These are phyloP conservation scores for Cosmorhoe ocellata DNA, from an alignment of 2,888 invertebrate genomes.

Conservation along the genomic window DNA sequence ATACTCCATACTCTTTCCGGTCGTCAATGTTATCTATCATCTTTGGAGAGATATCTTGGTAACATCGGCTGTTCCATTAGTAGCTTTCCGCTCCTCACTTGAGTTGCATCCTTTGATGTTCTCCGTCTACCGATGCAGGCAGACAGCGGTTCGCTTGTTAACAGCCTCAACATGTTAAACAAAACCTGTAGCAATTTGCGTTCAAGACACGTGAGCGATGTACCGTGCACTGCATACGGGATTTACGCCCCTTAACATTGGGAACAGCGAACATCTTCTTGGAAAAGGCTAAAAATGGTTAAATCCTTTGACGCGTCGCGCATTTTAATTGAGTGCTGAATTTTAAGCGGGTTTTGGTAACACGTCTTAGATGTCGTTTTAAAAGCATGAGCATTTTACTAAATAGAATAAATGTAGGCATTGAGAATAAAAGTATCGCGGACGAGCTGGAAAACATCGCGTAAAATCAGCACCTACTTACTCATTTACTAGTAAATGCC, in stretches of 20 bases:
- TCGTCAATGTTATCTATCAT: constrained; percentile 16
- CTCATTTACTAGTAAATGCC: not conserved
- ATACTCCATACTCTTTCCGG: constrained; percentile 11
- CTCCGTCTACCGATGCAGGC: constrained; percentile 39
- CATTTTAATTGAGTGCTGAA: constrained; percentile 42
- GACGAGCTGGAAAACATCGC: too few relatives aligned
- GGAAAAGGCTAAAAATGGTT: constrained; percentile 53
- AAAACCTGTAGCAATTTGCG: constrained; percentile 66
- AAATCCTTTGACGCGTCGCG: constrained; percentile 42
- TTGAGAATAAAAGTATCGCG: not conserved
- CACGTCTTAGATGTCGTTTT: constrained; percentile 12
- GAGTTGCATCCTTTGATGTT: constrained; percentile 52
- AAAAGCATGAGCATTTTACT: constrained; percentile 13
- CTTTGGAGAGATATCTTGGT: constrained; percentile 10
- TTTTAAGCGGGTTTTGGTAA: constrained; percentile 32
- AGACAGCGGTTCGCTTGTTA: constrained; percentile 64
- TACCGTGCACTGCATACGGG: constrained; percentile 52
- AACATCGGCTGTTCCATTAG: constrained; percentile 20
- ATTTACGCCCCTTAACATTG: constrained; percentile 56
- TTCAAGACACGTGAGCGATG: constrained; percentile 61
- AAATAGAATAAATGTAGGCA: not conserved
- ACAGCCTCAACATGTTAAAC: constrained; percentile 46
- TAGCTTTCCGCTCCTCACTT: constrained; percentile 50
- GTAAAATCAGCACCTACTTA: too few relatives aligned
- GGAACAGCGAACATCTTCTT: constrained; percentile 54